Base-by-base conservation (phyloP, 1,140 invertebrate genomes). In the Bilobella aurantiaca region DNA sequence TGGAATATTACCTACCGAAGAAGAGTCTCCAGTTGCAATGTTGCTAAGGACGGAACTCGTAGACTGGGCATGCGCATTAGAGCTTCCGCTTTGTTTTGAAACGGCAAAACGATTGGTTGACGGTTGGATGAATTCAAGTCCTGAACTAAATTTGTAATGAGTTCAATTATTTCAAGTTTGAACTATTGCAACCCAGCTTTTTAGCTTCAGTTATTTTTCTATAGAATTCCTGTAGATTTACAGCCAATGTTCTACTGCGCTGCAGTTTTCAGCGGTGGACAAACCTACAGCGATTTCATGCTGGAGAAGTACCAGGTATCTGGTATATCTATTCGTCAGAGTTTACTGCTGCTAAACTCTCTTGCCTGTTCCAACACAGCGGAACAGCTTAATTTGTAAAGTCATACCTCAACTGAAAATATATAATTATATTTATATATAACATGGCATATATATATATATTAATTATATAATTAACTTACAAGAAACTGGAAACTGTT, bases 41-140 rank as follows among this genome's bases (percentile, higher is more conserved):
- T 49, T 58, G 21, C 47, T 65, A 0, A 1, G 69, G 30, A 29
- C 59, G 27, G 47, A 62, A 37, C 58, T 70, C 3, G 37, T 70
- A 18, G 58, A 63, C 34, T 68, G 58, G 63, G 66, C 66, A 18
- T 70, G 69, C 49, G 21, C 49, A 29, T 34, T 70, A 0, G 64
- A 58, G 16, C 42, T 25, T 25, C 1, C 27, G 3, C 5, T 27
- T 32, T 70, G 69, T 32, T 5, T 49, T 1, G 49, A 63, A 23
- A 65, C 67, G 31, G 60, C 66, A 1, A 58, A 58, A 14, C 5
- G 25, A 18, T 34, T 68, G 1, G 42, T 66, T 29, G 27, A 32
- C 1, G 18, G 56, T 30, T 70, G 66, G 66, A 49, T 56, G 12
- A 59, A 2, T 14, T 29, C 65, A 34, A 16, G 58, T 62, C 64